A percentile compares a stretch with the other conserved stretches of the same genome.
Conservation (phyloP, 2,797 vertebrate genomes). For the Cercopithecus diana region DNA sequence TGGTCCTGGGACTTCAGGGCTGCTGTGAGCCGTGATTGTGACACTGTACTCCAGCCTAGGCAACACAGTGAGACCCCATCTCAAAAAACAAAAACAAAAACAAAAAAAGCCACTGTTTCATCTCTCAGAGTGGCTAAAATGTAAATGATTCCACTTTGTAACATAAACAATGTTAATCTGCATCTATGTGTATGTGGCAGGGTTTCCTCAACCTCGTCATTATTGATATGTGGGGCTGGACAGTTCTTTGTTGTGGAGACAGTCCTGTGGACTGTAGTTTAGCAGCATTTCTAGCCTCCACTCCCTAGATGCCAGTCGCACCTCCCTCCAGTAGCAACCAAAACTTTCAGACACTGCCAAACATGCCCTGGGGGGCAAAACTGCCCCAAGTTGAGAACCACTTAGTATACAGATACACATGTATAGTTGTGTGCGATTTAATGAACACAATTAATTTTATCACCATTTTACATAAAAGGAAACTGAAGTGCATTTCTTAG, state of each 20-base stretch:
- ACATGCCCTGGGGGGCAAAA: neutral
- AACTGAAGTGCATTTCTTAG: neutral
- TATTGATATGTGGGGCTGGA: neutral
- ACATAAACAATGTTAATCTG: neutral
- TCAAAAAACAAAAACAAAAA: no score
- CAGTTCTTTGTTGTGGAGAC: neutral
- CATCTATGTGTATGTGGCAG: rapidly evolving
- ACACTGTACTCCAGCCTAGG: no score
- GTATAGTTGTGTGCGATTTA: neutral
- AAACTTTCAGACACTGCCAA: neutral
- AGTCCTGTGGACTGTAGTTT: no score
- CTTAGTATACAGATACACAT: neutral
- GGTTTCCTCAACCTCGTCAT: neutral
- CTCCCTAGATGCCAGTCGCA: no score
- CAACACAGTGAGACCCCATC: no score
- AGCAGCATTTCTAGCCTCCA: neutral
- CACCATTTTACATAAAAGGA: neutral
- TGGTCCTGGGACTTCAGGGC: no score
- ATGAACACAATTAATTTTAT: neutral
- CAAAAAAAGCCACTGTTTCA: neutral
- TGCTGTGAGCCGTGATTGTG: no score
- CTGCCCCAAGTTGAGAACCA: neutral
- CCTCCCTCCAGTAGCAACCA: neutral
- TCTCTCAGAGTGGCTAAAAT: neutral
- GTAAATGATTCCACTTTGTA: neutral